Conservation (phyloP, 2,113 vertebrate species). For the Bungarus multicinctus region DNA sequence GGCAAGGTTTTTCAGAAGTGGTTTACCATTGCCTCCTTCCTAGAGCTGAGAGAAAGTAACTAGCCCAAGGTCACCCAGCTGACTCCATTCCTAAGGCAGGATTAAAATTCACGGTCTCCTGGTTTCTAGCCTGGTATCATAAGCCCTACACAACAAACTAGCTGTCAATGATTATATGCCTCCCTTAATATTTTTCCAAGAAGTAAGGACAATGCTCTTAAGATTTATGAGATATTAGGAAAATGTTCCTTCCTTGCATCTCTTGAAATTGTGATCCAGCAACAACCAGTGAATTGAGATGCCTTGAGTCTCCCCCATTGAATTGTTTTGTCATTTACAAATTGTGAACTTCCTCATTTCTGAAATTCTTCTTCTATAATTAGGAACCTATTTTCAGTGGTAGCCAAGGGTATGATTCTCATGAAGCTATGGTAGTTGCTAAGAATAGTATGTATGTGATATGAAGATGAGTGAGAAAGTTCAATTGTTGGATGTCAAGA, state of each 20-base stretch:
- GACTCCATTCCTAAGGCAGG: background rate
- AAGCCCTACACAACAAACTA: background rate
- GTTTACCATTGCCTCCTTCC: background rate
- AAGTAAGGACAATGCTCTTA: background rate
- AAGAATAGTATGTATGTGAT: background rate
- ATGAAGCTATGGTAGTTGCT: background rate
- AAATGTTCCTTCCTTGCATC: background rate
- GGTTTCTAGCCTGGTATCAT: background rate
- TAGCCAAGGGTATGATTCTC: too few species aligned
- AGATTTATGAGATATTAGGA: background rate
- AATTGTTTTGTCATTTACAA: background rate
- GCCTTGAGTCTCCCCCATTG: background rate
- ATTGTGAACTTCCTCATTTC: background rate
- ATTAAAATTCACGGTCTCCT: background rate
- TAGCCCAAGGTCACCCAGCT: background rate
- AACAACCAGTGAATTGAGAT: background rate
- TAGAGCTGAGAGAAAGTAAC: background rate
- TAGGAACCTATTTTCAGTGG: background rate
- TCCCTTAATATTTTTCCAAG: background rate
- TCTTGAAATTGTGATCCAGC: background rate
- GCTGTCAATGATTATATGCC: background rate
- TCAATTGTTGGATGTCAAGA: background rate
- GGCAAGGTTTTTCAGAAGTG: background rate
- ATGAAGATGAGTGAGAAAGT: background rate
- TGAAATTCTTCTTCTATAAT: background rate